Percentiles rank a stretch among this genome's conserved stretches.
Conservation (phyloP, 2,888 invertebrate species). For the Zootermopsis nevadensis region DNA sequence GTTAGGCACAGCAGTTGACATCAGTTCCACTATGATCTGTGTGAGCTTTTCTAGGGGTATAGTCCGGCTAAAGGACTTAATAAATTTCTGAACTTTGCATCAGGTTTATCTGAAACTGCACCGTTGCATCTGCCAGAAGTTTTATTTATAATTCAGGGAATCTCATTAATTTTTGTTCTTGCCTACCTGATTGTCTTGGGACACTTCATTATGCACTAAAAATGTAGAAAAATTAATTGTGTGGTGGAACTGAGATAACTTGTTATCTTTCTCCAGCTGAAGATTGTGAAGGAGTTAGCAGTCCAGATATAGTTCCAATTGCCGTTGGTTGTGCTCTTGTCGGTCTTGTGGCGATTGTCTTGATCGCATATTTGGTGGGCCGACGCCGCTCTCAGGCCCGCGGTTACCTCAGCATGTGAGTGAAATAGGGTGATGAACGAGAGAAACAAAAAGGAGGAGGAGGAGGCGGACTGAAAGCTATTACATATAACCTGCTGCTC, state of each 20-base stretch:
- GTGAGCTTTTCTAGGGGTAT: no score
- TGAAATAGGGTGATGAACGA: conserved; percentile 51
- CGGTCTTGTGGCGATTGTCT: conserved; percentile 88
- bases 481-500: background rate
- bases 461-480: conserved; percentile 14
- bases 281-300: conserved; percentile 78
- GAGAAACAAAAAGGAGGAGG: background rate
- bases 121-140: no score
- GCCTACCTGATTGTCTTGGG: no score
- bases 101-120: no score
- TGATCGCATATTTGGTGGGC: conserved; percentile 92
- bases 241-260: no score
- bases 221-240: no score
- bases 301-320: conserved; percentile 94
- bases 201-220: background rate
- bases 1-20: no score
- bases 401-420: conserved; percentile 90
- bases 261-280: conserved; percentile 67
- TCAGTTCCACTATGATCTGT: no score
- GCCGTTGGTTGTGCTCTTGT: conserved; percentile 95
- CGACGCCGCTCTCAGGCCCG: conserved; percentile 85
- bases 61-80: no score
- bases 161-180: no score
- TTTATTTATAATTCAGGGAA: no score
- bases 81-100: no score